These are phyloP conservation scores for Agriopis leucophaearia DNA, from an alignment of 2,888 invertebrate genomes.

Conservation along the genomic window DNA sequence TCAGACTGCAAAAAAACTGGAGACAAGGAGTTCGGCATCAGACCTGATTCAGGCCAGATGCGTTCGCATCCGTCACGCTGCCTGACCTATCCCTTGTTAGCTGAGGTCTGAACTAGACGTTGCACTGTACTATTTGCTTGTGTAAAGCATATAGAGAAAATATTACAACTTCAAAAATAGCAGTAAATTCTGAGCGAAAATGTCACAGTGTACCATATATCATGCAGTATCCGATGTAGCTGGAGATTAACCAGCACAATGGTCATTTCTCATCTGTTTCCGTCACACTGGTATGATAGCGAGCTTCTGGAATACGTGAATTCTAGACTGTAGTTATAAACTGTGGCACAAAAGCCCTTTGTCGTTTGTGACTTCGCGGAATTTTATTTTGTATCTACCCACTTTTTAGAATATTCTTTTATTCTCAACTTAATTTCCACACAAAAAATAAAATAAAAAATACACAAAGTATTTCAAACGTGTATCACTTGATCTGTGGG, in stretches of 20 bases:
- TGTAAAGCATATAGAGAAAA: conserved; percentile 1
- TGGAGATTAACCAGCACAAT: conserved; percentile 30
- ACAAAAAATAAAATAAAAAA: too few relatives aligned
- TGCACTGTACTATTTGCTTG: not conserved
- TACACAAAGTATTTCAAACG: too few relatives aligned
- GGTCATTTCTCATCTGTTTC: conserved; percentile 36
- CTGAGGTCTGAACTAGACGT: too few relatives aligned
- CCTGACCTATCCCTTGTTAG: too few relatives aligned
- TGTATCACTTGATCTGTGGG: too few relatives aligned
- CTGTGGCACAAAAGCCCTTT: conserved; percentile 2
- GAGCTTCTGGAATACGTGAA: conserved; percentile 13
- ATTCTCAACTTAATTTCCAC: too few relatives aligned
- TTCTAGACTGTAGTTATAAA: conserved; percentile 3
- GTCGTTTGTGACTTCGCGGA: not conserved
- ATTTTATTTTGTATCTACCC: not conserved
- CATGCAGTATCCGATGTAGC: conserved; percentile 27
- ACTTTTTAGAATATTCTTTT: too few relatives aligned
- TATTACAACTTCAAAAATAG: conserved; percentile 12
- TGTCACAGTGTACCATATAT: conserved; percentile 27
- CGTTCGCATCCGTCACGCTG: too few relatives aligned
- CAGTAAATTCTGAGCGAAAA: conserved; percentile 18
- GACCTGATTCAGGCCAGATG: too few relatives aligned
- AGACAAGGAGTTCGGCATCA: too few relatives aligned
- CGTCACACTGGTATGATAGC: conserved; percentile 24
- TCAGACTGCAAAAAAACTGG: too few relatives aligned